These are phyloP conservation scores for Eumerus sabulonum DNA, from an alignment of 2,888 invertebrate genomes.

Conservation along the genomic window DNA sequence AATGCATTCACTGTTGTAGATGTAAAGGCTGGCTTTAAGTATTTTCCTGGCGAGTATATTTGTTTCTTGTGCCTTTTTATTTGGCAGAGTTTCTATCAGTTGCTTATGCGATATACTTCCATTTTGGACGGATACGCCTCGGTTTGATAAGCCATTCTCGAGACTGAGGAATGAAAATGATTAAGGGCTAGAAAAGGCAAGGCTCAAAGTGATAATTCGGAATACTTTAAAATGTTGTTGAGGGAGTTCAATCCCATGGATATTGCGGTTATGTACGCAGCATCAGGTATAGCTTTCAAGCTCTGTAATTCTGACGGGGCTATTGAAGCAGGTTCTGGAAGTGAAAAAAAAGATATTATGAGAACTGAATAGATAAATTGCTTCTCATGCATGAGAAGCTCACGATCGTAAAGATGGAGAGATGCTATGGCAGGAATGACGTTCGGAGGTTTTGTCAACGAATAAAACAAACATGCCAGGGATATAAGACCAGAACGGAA, in stretches of 20 bases:
- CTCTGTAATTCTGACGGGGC: constrained; percentile 6
- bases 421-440: too few species aligned
- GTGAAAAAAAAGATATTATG: too few species aligned
- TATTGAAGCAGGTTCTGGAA: too few species aligned
- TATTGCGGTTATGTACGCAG: constrained; percentile 36
- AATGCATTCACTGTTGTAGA: constrained; percentile 74
- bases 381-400: too few species aligned
- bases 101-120: constrained; percentile 76
- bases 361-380: too few species aligned
- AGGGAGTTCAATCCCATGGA: constrained; percentile 55
- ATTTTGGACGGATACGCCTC: constrained; percentile 74
- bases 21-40: constrained; percentile 74
- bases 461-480: too few species aligned
- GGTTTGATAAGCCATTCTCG: constrained; percentile 73
- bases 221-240: constrained; percentile 44
- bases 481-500: too few species aligned
- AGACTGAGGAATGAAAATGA: constrained; percentile 70
- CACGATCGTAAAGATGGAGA: too few species aligned
- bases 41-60: constrained; percentile 75
- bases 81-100: constrained; percentile 75
- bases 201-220: not conserved
- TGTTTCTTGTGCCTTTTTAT: constrained; percentile 71
- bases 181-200: not conserved
- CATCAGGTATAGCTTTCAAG: constrained; percentile 37
- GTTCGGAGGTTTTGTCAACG: too few species aligned